phyloP scores from a whole-genome alignment of 2,888 invertebrate genomes.

The Eumacrocentrus americanus region DNA sequence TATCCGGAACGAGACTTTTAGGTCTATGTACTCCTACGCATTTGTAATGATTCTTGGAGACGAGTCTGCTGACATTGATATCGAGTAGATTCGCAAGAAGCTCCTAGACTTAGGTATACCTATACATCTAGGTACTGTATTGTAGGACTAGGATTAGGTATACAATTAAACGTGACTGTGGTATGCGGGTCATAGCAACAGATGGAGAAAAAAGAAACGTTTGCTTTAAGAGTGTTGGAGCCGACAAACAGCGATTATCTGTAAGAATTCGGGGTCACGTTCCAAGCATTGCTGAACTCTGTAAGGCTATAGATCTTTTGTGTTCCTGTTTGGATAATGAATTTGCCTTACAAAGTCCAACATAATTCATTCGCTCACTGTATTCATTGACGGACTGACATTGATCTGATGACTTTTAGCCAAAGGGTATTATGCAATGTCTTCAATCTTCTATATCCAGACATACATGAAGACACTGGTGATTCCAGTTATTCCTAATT shows the following conservation, averaged over 20 bases:
- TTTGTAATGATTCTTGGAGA: too few relatives aligned
- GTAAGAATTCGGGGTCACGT: conserved; percentile 37
- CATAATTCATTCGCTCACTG: conserved; percentile 10
- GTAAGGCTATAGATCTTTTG: not conserved
- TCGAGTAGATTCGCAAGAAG: too few relatives aligned
- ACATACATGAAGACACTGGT: too few relatives aligned
- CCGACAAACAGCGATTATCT: conserved; percentile 25
- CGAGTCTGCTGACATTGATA: not conserved
- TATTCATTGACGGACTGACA: conserved; percentile 20
- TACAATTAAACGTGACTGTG: conserved; percentile 14
- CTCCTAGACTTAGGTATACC: too few relatives aligned
- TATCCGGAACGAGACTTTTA: conserved; percentile 1
- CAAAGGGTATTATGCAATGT: not conserved
- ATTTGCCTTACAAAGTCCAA: not conserved
- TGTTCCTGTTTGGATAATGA: not conserved
- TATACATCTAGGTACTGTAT: not conserved
- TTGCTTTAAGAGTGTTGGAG: not conserved
- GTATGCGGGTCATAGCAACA: conserved; percentile 10
- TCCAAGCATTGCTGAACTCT: conserved; percentile 21
- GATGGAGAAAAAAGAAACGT: conserved; percentile 1
- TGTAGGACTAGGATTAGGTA: not conserved
- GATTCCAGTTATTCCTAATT: not conserved
- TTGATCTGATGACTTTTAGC: conserved; percentile 1
- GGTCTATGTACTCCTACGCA: not conserved
- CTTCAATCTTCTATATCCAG: too few relatives aligned